A percentile compares a stretch with the other conserved stretches of the same genome.
Conservation (phyloP, 2,113 vertebrate genomes). For the Lasiurus borealis region DNA sequence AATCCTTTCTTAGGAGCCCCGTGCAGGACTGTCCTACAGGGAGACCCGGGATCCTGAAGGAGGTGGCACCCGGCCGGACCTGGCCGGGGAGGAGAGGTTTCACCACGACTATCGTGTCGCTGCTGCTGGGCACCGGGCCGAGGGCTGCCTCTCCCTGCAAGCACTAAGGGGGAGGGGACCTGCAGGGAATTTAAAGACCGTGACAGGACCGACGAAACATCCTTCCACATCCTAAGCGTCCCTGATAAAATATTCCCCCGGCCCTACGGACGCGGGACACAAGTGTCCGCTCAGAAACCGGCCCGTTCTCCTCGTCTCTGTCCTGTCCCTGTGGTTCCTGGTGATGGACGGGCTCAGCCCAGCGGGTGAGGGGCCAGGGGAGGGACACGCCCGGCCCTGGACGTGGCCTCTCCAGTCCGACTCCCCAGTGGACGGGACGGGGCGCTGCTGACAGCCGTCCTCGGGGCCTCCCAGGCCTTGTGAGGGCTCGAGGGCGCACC, state of each 20-base stretch:
- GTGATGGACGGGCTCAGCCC: accelerated
- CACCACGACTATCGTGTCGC: too few relatives aligned
- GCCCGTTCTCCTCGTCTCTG: not conserved
- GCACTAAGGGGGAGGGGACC: not conserved
- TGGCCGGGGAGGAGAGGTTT: not conserved
- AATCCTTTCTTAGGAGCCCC: not conserved
- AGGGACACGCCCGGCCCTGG: accelerated
- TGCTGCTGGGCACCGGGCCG: not conserved
- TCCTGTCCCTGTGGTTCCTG: not conserved
- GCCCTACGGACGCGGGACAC: accelerated
- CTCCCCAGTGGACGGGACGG: accelerated
- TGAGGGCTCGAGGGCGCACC: not conserved
- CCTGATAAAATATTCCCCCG: not conserved
- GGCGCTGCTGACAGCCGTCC: accelerated
- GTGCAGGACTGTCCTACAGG: not conserved
- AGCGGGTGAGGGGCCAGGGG: not conserved
- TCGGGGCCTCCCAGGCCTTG: accelerated
- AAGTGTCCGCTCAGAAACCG: not conserved
- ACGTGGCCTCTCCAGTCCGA: not conserved
- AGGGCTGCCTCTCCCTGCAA: not conserved
- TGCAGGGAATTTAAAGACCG: not conserved
- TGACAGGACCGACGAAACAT: not conserved
- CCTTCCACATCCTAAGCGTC: not conserved
- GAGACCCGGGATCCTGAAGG: not conserved
- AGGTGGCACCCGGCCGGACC: not conserved